These are phyloP conservation scores for Saturnia pavonia DNA, from an alignment of 2,888 invertebrate genomes.

Conservation along the genomic window DNA sequence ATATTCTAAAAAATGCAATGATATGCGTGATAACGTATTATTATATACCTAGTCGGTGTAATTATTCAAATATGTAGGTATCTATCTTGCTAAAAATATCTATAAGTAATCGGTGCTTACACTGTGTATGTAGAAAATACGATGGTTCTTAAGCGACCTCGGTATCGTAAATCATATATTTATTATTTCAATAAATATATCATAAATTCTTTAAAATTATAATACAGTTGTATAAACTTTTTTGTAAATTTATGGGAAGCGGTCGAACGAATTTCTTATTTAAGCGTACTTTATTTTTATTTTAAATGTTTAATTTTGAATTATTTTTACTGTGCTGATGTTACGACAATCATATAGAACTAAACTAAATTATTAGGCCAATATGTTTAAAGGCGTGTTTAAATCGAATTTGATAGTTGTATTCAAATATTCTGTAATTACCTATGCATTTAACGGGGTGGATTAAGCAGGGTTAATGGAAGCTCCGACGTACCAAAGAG, in stretches of 20 bases:
- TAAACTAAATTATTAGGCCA: too few relatives aligned
- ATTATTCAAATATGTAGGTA: neutral
- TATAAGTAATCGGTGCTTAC: constrained; percentile 12
- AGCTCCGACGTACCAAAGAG: neutral
- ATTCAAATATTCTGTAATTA: neutral
- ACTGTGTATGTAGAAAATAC: constrained; percentile 16
- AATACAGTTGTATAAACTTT: too few relatives aligned
- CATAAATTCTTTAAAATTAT: too few relatives aligned
- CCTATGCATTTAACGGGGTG: neutral
- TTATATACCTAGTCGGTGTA: neutral
- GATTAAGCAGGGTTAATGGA: neutral
- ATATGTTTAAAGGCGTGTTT: too few relatives aligned
- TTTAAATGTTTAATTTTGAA: too few relatives aligned
- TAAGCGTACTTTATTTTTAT: too few relatives aligned
- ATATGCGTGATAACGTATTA: neutral
- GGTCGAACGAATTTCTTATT: too few relatives aligned
- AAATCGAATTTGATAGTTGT: constrained; percentile 4
- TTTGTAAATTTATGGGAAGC: too few relatives aligned
- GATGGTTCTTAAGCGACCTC: too few relatives aligned
- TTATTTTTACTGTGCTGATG: too few relatives aligned
- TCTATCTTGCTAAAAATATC: constrained; percentile 12
- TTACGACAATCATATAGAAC: neutral
- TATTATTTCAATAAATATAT: too few relatives aligned
- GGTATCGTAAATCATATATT: too few relatives aligned
- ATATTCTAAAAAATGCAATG: neutral